Base-by-base conservation (phyloP, 2,797 vertebrate species). In the Centroberyx gerrardi region DNA sequence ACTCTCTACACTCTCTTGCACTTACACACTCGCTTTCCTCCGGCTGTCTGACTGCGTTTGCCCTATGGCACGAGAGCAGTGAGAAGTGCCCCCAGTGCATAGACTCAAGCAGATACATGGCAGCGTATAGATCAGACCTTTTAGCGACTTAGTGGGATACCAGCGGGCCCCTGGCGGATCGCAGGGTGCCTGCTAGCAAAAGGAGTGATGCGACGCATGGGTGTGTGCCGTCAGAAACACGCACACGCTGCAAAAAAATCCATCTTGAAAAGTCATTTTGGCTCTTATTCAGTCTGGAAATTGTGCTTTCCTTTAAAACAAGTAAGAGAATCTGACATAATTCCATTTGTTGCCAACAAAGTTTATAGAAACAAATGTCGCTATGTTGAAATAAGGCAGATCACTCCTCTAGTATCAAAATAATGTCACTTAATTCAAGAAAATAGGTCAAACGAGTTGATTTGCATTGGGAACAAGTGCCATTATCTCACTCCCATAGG, bases 161-260 rank as follows among this genome's bases (percentile, higher is more conserved):
- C 48, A 27, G 14, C 13, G 4, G 48, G 29, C 53, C 56, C 42
- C 22, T 28, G 68, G 65, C 18, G 22, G 53, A 64, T 44, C n/a
- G 12, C 67, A 51, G 22, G 56, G 48, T 3, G 36, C 73, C 68
- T 69, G 56, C n/a, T 17, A 29, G 44, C 28, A 62, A 62, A 70
- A 22, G 22, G 14, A 42, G 17, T 65, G 28, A 72, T 15, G 38
- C 38, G 59, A 80, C 33, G 10, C 9, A 8, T 1, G 10, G 62
- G 40, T 10, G 9, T 42, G 40, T 42, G 40, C 71, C 59, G 65
- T 78, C 64, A 64, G 64, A 64, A 61, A 62, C 56, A 17, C 4
- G 49, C 52, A 33, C 59, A 33, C 36, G 14, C 10, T 58, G 61
- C 48, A 60, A 62, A 65, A 36, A 65, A 76, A 82, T 48, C 63